Evolutionary conservation across 2,797 vertebrate species (phyloP), one percentile per base, ranked within the genome.

Genomic region (Helarctos malayanus): DNA sequence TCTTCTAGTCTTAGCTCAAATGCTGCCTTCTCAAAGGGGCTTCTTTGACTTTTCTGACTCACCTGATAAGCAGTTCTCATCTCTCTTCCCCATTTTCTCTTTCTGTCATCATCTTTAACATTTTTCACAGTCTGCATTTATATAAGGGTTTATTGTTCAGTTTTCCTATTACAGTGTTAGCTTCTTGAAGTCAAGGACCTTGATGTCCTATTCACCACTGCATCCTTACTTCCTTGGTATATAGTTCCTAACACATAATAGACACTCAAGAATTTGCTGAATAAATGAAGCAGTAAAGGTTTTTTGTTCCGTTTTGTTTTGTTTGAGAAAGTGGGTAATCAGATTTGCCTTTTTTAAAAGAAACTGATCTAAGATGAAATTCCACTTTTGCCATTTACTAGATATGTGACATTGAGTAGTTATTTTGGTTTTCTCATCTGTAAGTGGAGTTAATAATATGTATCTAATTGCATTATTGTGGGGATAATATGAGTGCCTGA

Each of bases 191-290:
- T 29, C 27, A 63, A 54, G 32, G 29, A 78, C 78, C 54, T 57
- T 29, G 14, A 49, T 69, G 2, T 54, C 3, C 91, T 68, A 45
- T 10, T 94, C 23, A 87, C n/a, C 35, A 45, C 65, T 90, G 35
- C 4, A 61, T 92, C 21, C 68, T 49, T 27, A 65, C 21, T 94
- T 59, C n/a, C 25, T 63, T 80, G 32, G n/a, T 56, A 11, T 65
- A 35, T 80, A 79, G 25, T 86, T 81, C 18, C 16, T 87, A 45
- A 45, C 6, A 79, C 25, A 29, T 61, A 78, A 14, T 80, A 89
- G 49, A 56, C 61, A 91, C 18, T 80, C 2, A 78, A 88, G 47
- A 90, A 81, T 85, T 82, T 94, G 23, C 78, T 95, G 69, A 84
- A 68, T 82, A 65, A 79, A 14, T 90, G 69, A 93, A 29, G 25